Evolutionary conservation across 2,797 vertebrate genomes (phyloP).

Genomic region (Trematocara caparti): DNA sequence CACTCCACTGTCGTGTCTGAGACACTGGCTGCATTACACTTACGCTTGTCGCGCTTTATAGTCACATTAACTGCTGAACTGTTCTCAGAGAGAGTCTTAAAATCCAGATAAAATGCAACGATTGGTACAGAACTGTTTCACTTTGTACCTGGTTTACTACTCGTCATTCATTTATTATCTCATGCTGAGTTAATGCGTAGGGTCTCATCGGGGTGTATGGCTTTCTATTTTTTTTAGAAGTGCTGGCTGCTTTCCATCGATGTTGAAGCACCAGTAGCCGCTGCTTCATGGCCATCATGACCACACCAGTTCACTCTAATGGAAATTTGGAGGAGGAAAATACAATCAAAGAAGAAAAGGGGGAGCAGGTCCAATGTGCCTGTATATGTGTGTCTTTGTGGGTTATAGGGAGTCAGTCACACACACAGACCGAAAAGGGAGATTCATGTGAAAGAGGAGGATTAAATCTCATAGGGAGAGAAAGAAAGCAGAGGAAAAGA

Average conservation of each 20-base stretch:
- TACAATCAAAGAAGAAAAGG: not conserved
- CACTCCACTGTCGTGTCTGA: not conserved
- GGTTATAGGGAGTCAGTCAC: not conserved
- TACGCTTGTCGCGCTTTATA: not conserved
- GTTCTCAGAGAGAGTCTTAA: not conserved
- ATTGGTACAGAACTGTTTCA: not conserved
- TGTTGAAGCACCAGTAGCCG: conserved; percentile 1
- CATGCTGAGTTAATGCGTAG: conserved; percentile 13
- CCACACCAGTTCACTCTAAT: not conserved
- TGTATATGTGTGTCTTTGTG: not conserved
- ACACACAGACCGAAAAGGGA: not conserved
- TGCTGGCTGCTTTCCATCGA: not conserved
- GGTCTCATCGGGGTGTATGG: conserved; percentile 29
- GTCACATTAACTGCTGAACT: not conserved
- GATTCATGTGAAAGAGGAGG: not conserved
- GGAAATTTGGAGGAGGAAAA: conserved; percentile 4
- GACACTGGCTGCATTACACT: not conserved
- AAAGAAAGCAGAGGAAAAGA: conserved; percentile 25
- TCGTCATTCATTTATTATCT: not conserved
- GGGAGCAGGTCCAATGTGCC: not conserved
- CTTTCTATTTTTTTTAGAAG: conserved; percentile 29
- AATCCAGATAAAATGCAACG: not conserved
- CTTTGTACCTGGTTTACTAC: conserved; percentile 11
- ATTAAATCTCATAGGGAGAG: not conserved
- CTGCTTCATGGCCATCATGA: not conserved